Percentiles rank a stretch among this genome's conserved stretches.
These are phyloP conservation scores for Oryzias curvinotus DNA, from an alignment of 2,113 vertebrate species.

Conservation along the genomic window DNA sequence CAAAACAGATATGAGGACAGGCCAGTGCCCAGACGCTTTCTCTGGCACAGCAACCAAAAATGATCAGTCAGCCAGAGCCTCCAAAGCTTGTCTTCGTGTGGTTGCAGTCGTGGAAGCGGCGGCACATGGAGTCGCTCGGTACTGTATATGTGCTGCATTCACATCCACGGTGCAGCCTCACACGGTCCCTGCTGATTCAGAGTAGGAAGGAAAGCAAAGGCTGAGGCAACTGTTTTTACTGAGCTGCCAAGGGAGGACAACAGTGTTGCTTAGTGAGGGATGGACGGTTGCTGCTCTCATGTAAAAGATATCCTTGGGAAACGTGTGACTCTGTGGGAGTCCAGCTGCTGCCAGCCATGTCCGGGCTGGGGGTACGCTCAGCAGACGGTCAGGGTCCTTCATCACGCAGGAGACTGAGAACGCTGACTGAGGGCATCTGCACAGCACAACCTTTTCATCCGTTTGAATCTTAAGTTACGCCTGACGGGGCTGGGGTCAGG, in stretches of 20 bases:
- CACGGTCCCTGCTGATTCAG: constrained; percentile 4
- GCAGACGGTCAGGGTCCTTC: constrained; percentile 36
- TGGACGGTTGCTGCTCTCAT: constrained; percentile 49
- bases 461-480: constrained; percentile 45
- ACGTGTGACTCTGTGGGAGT: constrained; percentile 18
- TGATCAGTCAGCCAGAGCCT: constrained; percentile 57
- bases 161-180: too few relatives aligned
- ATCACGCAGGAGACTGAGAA: constrained; percentile 1
- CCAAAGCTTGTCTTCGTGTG: constrained; percentile 75
- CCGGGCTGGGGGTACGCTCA: not conserved
- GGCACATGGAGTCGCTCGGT: constrained; percentile 28
- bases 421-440: constrained; percentile 41
- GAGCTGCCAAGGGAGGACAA: constrained; percentile 51
- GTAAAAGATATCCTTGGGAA: constrained; percentile 70
- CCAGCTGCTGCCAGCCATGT: constrained; percentile 45
- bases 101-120: constrained; percentile 38
- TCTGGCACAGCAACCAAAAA: constrained; percentile 47
- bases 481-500: constrained; percentile 11
- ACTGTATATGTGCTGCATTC: too few relatives aligned
- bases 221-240: constrained; percentile 58
- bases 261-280: constrained; percentile 23
- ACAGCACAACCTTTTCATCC: constrained; percentile 29
- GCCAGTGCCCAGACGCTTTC: constrained; percentile 17
- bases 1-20: too few relatives aligned
- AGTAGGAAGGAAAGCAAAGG: constrained; percentile 19